phyloP scores from a whole-genome alignment of 2,113 vertebrate species.

The Rhineura floridana region DNA sequence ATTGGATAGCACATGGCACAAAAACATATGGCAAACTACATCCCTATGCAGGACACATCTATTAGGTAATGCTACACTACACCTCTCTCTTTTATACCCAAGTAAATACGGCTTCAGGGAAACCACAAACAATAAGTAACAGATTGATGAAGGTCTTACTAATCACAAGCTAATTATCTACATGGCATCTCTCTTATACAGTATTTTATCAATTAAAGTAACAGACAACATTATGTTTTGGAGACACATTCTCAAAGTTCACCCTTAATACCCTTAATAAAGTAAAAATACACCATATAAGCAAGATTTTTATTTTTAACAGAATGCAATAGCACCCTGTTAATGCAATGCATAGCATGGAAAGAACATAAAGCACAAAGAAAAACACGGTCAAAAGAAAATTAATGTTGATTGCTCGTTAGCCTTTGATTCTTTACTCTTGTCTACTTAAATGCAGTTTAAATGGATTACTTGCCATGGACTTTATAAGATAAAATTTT shows the following conservation, averaged over 20 bases:
- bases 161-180: background rate
- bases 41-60: background rate
- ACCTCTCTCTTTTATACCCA: background rate
- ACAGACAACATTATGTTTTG: constrained; percentile 28
- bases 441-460: constrained; percentile 76
- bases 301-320: constrained; percentile 59
- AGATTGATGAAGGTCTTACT: background rate
- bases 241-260: constrained; percentile 25
- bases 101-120: background rate
- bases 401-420: constrained; percentile 70
- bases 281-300: constrained; percentile 44
- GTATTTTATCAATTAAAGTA: constrained; percentile 29
- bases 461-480: constrained; percentile 74
- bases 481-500: constrained; percentile 62
- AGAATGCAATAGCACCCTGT: constrained; percentile 69
- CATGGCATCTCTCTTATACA: background rate
- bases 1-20: too few species aligned
- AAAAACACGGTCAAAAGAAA: constrained; percentile 71
- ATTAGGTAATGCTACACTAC: background rate
- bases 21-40: too few species aligned
- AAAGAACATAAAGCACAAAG: constrained; percentile 66
- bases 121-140: background rate
- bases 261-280: constrained; percentile 12
- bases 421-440: constrained; percentile 65
- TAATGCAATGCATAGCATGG: constrained; percentile 63